Evolutionary conservation across 23 tunicate species (phyloP).

Genomic region (Oikopleura dioica): DNA sequence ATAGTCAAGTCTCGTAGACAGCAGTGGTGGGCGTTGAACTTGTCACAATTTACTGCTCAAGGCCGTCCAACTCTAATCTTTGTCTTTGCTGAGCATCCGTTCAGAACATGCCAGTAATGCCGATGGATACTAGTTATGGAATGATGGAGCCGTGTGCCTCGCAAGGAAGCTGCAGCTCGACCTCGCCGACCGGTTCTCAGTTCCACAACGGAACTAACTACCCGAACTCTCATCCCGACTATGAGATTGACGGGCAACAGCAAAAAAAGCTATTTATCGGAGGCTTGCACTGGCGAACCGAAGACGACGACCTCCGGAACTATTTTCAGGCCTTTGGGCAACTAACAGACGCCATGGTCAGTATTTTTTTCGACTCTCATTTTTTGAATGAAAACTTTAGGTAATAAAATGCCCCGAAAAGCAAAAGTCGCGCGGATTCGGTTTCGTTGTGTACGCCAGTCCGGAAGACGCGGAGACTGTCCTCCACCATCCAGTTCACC

Average conservation of each 20-base stretch:
- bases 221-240: neutral
- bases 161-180: no score
- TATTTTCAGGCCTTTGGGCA: no score
- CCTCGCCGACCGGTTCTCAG: no score
- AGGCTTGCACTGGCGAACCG: neutral
- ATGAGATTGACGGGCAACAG: neutral
- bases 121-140: no score
- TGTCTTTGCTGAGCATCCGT: no score
- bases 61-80: no score
- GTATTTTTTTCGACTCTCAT: neutral
- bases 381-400: neutral
- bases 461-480: neutral
- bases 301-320: neutral
- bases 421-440: constrained; percentile 2
- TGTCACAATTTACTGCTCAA: no score
- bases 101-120: no score
- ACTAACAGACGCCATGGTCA: neutral
- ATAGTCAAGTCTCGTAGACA: no score
- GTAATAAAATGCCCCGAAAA: neutral
- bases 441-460: neutral
- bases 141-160: no score
- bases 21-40: no score
- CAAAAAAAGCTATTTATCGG: constrained; percentile 7
- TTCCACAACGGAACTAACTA: no score
- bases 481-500: neutral